Base-by-base conservation (phyloP, 1,140 invertebrate species). In the Neodiprion fabricii region DNA sequence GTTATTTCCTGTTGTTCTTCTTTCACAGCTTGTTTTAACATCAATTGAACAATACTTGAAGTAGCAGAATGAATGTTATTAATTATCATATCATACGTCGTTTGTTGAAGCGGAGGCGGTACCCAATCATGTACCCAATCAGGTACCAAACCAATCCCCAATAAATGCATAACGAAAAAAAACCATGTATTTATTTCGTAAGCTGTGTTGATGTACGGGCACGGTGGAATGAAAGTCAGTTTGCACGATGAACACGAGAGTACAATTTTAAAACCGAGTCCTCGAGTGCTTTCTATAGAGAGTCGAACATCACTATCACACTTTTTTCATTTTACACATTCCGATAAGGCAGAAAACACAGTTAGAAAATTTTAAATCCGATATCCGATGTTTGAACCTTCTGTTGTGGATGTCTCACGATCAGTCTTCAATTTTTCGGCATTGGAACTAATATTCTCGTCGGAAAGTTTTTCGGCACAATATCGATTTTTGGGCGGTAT, bases 121-220 rank as follows among this genome's bases (percentile, higher is more conserved):
- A n/a, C n/a, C n/a, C n/a, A n/a, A n/a, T n/a, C n/a, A n/a, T n/a
- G n/a, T n/a, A n/a, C n/a, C n/a, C n/a, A n/a, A n/a, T n/a, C n/a
- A n/a, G n/a, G n/a, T n/a, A n/a, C n/a, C n/a, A n/a, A 75, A 17
- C 79, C 78, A 49, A 81, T 77, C 74, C 79, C 77, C 53, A 81
- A 78, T 76, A 80, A 74, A 74, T 78, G 14, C 79, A 81, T 78
- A 53, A 75, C 76, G 75, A 81, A 81, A 76, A 77, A 74, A 67
- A 81, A 79, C 74, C 76, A 49, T 61, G 72, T 72, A 78, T 79
- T 80, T 80, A 80, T 21, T 77, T 78, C 75, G 75, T 80, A 80
- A 72, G 50, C 49, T 75, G 17, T 79, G n/a, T 76, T 76, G 48
- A 79, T 79, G 79, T 80, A 61, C 72, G 75, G 48, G 79, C 77